Base-by-base conservation (phyloP, 2,113 vertebrate genomes). In the Bothrops jararaca region DNA sequence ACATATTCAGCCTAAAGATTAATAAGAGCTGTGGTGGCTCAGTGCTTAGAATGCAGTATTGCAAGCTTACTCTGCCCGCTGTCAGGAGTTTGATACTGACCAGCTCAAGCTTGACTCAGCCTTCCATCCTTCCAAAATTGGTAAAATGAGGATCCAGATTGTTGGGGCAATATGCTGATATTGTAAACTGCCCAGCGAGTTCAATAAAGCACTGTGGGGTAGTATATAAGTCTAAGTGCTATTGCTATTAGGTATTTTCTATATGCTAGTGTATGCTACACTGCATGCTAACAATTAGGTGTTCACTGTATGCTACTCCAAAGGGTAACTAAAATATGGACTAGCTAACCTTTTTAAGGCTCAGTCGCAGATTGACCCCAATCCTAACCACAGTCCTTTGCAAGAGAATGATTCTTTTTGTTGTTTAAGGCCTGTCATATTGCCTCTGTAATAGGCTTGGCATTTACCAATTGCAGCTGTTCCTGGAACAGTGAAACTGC, bases 391-490 rank as follows among this genome's bases (percentile, higher is more conserved):
- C 29, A 95, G n/a, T 86, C 95, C 90, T 91, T 92, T 87, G 90
- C 92, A 93, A 95, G 92, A 95, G 85, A 93, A 88, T 91, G 91
- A 94, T 93, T 91, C 91, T 93, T 92, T 80, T 94, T 96, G 92
- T 69, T 87, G 92, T 95, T 95, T 94, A 95, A 93, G 93, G 94
- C 95, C 94, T 94, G 85, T 91, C 92, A 94, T 69, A 93, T 45
- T 88, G 91, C n/a, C 94, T 94, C 85, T 80, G 93, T 91, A 91
- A 94, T 86, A 57, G 92, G 74, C 88, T 80, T 42, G 53, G 86
- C 94, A 92, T 95, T 95, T 95, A 93, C 94, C 97, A 96, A 91
- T 90, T 74, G 93, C 91, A 95, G 56, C 91, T 26, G 60, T 91
- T 85, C 23, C 87, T 90, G 52, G 80, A 92, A 42, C 93, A 93